Percentiles rank a stretch among this genome's conserved stretches.
phyloP scores from a whole-genome alignment of 2,888 invertebrate genomes.

The Torymus auratus region DNA sequence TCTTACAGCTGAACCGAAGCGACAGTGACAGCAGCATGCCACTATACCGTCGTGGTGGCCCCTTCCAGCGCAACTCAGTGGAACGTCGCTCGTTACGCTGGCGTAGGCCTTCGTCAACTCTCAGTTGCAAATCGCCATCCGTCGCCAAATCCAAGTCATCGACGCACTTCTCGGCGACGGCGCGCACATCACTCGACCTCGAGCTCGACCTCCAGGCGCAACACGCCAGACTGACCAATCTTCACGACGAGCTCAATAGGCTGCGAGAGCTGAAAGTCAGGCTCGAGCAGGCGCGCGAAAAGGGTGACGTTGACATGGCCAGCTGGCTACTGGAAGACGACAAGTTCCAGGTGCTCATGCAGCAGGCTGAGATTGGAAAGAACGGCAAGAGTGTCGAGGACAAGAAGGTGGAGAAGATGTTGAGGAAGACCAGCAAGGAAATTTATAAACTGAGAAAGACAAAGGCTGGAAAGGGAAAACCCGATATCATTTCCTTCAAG shows the following conservation, averaged over 20 bases:
- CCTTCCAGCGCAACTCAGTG: slow-evolving; percentile 93
- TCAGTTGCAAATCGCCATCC: slow-evolving; percentile 73
- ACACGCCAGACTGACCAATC: slow-evolving; percentile 88
- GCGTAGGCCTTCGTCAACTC: slow-evolving; percentile 79
- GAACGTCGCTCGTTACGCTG: slow-evolving; percentile 94
- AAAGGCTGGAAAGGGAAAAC: slow-evolving; percentile 91
- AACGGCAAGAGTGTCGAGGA: slow-evolving; percentile 81
- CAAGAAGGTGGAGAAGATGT: slow-evolving; percentile 86
- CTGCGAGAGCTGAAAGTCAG: slow-evolving; percentile 88
- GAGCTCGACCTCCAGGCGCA: slow-evolving; percentile 95
- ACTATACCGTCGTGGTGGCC: slow-evolving; percentile 85
- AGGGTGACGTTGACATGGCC: slow-evolving; percentile 89
- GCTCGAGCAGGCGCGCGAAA: slow-evolving; percentile 90
- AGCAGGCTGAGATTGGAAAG: slow-evolving; percentile 79
- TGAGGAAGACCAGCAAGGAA: slow-evolving; percentile 92
- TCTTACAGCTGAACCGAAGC: slow-evolving; percentile 90
- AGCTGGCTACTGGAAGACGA: slow-evolving; percentile 93
- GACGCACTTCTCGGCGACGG: slow-evolving; percentile 79
- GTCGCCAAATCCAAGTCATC: slow-evolving; percentile 75
- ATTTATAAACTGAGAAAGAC: slow-evolving; percentile 93
- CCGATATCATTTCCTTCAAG: slow-evolving; percentile 95
- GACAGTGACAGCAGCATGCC: slow-evolving; percentile 99
- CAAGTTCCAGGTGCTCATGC: slow-evolving; percentile 86
- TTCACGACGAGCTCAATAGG: slow-evolving; percentile 90
- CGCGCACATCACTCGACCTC: slow-evolving; percentile 93